Evolutionary conservation across 2,113 vertebrate genomes (phyloP), one percentile per base, ranked within the genome.

Genomic region (Protobothrops mucrosquamatus): DNA sequence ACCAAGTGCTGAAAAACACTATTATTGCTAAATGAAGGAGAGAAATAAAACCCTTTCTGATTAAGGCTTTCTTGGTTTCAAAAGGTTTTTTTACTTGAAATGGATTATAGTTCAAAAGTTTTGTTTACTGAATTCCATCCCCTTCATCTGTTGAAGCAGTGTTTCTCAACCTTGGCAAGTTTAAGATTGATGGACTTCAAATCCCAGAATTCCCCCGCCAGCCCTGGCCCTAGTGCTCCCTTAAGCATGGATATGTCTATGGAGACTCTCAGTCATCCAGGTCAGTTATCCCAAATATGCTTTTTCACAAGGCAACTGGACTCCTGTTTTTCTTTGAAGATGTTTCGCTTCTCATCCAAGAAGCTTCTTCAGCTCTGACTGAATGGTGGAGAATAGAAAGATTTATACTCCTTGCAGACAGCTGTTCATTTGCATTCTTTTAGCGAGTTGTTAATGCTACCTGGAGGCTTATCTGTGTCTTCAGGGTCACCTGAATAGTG

Each of bases 51-150:
- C 22, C 89, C 3, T 15, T 48, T 39, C 15, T 0, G 0, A 59
- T 91, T 93, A 2, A 59, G 81, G 94, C 59, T 57, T 57, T 11
- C 69, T 93, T 92, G 59, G 1, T 94, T 52, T 14, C 88, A 88
- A 96, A 88, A 59, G 46, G 87, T 81, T 89, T 69, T 48, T 48
- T 94, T 91, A 64, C 54, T 93, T 93, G 88, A 94, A 95, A 89
- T 22, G 0, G 18, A 14, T 92, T 95, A 92, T 61, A 93, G 64
- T 52, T 92, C 61, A 74, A 55, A 46, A 48, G 4, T 3, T 10
- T 24, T 51, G 20, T 91, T 94, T 43, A 59, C 54, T 59, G 59
- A 59, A 57, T 14, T 18, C 24, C 15, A 3, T 54, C 89, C 22
- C 15, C 64, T 61, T 93, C 56, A 29, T 59, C 91, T 2, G 4